These are phyloP conservation scores for Caenorhabditis zanzibari DNA, from an alignment of 2,888 invertebrate species.

Conservation along the genomic window DNA sequence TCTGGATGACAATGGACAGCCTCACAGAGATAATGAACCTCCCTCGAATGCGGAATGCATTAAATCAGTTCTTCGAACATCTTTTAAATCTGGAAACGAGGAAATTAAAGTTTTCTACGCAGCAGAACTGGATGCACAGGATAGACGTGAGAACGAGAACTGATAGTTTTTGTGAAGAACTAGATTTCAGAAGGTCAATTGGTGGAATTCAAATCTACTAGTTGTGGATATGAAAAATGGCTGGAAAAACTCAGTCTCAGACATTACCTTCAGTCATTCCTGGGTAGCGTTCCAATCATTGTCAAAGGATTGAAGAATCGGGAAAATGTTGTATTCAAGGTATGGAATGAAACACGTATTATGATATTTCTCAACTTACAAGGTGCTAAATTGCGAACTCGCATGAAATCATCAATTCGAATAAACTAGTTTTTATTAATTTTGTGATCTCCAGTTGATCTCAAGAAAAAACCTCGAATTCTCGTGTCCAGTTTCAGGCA, in stretches of 20 bases:
- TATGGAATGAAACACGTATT: no score
- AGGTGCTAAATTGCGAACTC: no score
- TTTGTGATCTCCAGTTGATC: no score
- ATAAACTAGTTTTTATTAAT: no score
- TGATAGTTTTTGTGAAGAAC: no score
- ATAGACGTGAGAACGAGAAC: neutral
- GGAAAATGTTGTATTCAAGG: neutral
- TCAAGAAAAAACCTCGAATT: neutral
- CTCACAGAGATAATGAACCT: neutral
- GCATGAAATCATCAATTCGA: no score
- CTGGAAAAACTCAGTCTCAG: neutral
- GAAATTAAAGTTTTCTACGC: constrained; percentile 20
- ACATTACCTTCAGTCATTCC: constrained; percentile 3
- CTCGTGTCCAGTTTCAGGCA: no score
- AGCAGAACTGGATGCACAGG: constrained; percentile 22
- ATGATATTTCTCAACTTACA: no score
- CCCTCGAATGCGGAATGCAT: constrained; percentile 7
- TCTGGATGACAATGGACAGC: constrained; percentile 15
- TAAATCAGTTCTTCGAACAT: constrained; percentile 4
- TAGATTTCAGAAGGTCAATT: neutral
- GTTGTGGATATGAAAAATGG: neutral
- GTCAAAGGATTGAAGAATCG: neutral
- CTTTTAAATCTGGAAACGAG: neutral
- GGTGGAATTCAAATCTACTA: neutral
- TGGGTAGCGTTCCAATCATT: neutral